Percentiles rank a stretch among this genome's conserved stretches.
Conservation (phyloP, 2,113 vertebrate genomes). For the Sus scrofa region DNA sequence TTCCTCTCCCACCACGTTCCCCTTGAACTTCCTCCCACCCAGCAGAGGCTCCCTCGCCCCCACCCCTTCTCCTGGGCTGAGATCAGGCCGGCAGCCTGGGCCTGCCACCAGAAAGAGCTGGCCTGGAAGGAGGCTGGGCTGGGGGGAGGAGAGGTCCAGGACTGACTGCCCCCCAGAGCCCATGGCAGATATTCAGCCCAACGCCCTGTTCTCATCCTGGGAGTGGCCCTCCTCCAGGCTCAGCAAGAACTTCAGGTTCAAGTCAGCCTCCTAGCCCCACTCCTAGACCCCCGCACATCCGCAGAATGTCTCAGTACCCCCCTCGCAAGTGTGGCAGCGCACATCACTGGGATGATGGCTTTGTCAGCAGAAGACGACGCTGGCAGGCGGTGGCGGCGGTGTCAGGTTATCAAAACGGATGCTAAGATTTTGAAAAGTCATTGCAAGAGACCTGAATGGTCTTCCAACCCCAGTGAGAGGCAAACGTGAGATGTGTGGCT, state of each 20-base stretch:
- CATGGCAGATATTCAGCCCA: not conserved
- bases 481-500: not conserved
- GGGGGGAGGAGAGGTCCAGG: too few relatives aligned
- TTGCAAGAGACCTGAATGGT: not conserved
- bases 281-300: not conserved
- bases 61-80: not conserved
- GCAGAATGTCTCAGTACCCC: not conserved
- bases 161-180: too few relatives aligned
- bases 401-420: not conserved
- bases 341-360: not conserved
- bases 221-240: not conserved
- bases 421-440: constrained; percentile 17
- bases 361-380: not conserved
- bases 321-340: too few relatives aligned
- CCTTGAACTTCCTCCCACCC: not conserved
- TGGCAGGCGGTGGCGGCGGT: not conserved
- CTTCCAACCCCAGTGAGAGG: not conserved
- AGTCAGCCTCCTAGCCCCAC: not conserved
- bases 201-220: not conserved
- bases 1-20: not conserved
- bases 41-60: not conserved
- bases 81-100: not conserved
- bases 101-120: not conserved
- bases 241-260: not conserved
- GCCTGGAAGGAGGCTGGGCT: not conserved